These are phyloP conservation scores for Psephotus haematonotus DNA, from an alignment of 2,113 vertebrate genomes.

Conservation along the genomic window DNA sequence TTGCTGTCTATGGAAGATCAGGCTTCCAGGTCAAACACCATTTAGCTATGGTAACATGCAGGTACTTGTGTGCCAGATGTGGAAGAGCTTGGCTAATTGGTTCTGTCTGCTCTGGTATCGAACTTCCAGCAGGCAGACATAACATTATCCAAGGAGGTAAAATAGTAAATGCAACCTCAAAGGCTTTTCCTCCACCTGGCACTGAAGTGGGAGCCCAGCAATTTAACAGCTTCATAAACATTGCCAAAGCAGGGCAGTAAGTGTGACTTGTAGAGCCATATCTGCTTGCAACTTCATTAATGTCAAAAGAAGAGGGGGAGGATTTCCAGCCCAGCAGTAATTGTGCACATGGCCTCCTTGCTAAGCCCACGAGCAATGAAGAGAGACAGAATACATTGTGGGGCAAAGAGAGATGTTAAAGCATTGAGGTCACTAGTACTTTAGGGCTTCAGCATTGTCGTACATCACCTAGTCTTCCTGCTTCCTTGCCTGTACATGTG, in stretches of 20 bases:
- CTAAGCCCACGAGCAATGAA: neutral
- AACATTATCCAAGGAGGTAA: conserved; percentile 14
- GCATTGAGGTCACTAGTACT: neutral
- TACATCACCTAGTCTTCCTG: neutral
- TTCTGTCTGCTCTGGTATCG: conserved; percentile 2
- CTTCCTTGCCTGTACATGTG: neutral
- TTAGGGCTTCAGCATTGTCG: neutral
- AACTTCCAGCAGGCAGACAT: conserved; percentile 12
- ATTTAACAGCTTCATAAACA: neutral
- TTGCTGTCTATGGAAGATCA: neutral
- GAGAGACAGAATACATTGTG: neutral
- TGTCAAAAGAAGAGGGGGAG: neutral
- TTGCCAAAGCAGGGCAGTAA: neutral
- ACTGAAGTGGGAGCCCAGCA: neutral
- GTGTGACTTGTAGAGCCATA: neutral
- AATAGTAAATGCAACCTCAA: conserved; percentile 7
- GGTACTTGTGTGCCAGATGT: neutral
- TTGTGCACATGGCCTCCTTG: neutral
- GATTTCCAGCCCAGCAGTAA: neutral
- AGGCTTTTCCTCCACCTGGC: neutral
- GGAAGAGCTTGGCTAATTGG: neutral
- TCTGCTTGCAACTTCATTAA: neutral
- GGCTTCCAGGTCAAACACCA: conserved; percentile 12
- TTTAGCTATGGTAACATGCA: neutral
- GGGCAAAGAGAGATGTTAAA: neutral